Percentiles rank a stretch among this genome's conserved stretches.
These are phyloP conservation scores for Eulemur macaco DNA, from an alignment of 2,113 vertebrate species.

Conservation along the genomic window DNA sequence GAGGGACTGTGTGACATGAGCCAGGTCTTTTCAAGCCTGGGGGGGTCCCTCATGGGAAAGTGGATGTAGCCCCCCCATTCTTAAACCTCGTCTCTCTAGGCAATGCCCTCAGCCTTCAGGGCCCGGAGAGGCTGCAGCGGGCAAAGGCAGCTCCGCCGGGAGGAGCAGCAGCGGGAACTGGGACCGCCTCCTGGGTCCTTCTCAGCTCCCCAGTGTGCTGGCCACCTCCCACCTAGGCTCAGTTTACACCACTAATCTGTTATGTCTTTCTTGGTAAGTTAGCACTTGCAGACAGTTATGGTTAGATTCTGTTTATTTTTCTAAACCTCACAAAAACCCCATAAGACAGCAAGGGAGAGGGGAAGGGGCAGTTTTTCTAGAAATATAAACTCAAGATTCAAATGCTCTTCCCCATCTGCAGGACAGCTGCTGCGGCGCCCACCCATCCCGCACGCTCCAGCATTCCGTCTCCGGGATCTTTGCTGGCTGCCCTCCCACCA, in stretches of 20 bases:
- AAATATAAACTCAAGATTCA: slow-evolving; percentile 52
- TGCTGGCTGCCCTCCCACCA: neutral
- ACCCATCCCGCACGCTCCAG: neutral
- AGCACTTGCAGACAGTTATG: slow-evolving; percentile 76
- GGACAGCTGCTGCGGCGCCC: slow-evolving; percentile 56
- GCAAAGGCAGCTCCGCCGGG: neutral
- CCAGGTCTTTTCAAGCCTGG: neutral
- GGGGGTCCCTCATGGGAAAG: neutral
- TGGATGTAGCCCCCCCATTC: neutral
- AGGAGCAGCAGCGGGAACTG: neutral
- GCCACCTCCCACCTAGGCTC: slow-evolving; percentile 31
- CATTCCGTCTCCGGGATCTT: slow-evolving; percentile 6
- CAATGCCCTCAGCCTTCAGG: neutral
- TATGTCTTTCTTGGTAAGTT: slow-evolving; percentile 75
- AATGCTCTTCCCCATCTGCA: slow-evolving; percentile 61
- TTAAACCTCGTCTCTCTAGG: neutral
- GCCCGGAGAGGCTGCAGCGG: neutral
- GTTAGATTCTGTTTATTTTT: slow-evolving; percentile 82
- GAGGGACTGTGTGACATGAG: neutral
- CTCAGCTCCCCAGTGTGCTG: neutral
- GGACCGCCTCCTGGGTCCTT: neutral
- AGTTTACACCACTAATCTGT: slow-evolving; percentile 69
- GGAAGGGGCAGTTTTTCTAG: neutral
- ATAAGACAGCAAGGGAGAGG: slow-evolving; percentile 48
- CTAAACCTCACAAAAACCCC: slow-evolving; percentile 76